Base-by-base conservation (phyloP, 1,140 invertebrate genomes). In the Drosophila parvula region DNA sequence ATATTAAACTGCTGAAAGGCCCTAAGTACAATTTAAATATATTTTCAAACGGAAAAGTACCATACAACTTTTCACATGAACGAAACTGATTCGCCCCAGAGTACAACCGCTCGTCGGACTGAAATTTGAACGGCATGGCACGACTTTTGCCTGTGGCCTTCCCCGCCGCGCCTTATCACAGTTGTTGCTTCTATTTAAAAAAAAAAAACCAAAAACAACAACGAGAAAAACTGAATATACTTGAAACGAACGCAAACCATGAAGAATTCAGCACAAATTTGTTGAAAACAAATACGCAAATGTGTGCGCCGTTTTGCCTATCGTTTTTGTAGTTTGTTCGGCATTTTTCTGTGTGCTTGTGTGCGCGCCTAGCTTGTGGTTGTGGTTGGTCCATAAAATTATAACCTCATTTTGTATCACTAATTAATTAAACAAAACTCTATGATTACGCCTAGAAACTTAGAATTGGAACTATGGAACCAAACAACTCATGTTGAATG, bases 151-250 rank as follows among this genome's bases (percentile, higher is more conserved):
- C 47, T 68, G 30, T 68, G 30, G 36, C 40, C 59, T 69, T 69
- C 61, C 60, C 30, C 73, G 43, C 56, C 58, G 28, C 55, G 34
- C 57, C 57, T 79, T 79, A 88, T 67, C 59, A 32, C 55, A 53
- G 68, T 86, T 78, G 64, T 64, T 79, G 67, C 67, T 83, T 88
- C 68, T 83, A 88, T 88, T 83, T 75, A 81, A 85, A 78, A 86
- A 70, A 62, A 62, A 71, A 64, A 55, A 55, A 55, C 34, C 51
- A 38, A 55, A 38, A 55, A 27, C 51, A 55, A 55, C 51, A 38
- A 55, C 51, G 48, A 36, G 22, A n/a, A 53, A 76, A 68, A 65
- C 48, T 58, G 65, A 56, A 58, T 73, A 78, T 74, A 57, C 74
- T 65, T 58, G 58, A 76, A 81, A 41, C 48, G 47, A 79, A 79